Evolutionary conservation across 2,797 vertebrate genomes (phyloP), one percentile per base, ranked within the genome.

Genomic region (Muscicapa comitata): DNA sequence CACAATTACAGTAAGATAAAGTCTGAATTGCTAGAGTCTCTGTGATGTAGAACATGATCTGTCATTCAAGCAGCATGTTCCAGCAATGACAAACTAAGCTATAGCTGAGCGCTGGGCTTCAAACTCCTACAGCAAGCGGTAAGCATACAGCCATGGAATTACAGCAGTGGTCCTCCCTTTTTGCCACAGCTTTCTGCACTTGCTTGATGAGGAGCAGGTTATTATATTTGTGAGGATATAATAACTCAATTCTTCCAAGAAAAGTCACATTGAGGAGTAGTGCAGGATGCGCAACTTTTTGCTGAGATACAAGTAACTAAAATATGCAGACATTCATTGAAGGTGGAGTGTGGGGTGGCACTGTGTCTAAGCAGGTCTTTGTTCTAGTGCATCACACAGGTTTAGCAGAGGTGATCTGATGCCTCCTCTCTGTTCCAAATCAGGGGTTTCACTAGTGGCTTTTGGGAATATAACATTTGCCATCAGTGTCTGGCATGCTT

Each of bases 381-480:
- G 47, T 40, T 81, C 20, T 38, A 43, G 26, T 47, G 63, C 40
- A 59, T 72, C 2, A 2, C 14, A 61, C 9, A 29, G 13, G 33
- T 81, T 71, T 81, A 59, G 31, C 37, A 48, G 67, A 91, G 25
- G 9, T 74, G 16, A 37, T 59, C 6, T 33, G 7, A 17, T 83
- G 29, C 74, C 23, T 47, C 25, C 70, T 75, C 28, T 10, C 13
- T 43, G 21, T 7, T 40, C 45, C 51, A 58, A 63, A 43, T 63
- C 29, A 42, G 29, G 15, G 4, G 16, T 68, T 83, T 57, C 29
- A 23, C n/a, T 75, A 68, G 45, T 0, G 0, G 10, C 9, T 66
- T 80, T 35, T 50, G 26, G 37, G 45, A 79, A 20, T 58, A 7
- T 35, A 66, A 51, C 2, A 14, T 26, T 50, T 62, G 20, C 23